These are phyloP conservation scores for Tricholauxania praeusta DNA, from an alignment of 2,888 invertebrate species.

Conservation along the genomic window DNA sequence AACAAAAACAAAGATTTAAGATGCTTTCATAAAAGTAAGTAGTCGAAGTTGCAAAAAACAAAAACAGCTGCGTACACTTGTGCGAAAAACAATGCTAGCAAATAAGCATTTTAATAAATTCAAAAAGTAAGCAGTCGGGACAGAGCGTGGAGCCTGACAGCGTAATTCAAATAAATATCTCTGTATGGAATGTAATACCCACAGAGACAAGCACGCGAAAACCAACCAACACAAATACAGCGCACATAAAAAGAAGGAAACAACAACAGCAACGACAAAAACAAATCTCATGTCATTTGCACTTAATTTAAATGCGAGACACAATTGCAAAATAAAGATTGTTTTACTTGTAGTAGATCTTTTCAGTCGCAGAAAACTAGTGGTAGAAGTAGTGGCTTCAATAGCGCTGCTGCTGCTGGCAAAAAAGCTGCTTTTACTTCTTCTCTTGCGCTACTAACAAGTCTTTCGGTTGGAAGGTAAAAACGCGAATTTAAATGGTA, in stretches of 20 bases:
- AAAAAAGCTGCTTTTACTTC: constrained; percentile 6
- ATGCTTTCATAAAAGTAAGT: not conserved
- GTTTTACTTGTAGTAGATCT: constrained; percentile 37
- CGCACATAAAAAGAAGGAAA: not conserved
- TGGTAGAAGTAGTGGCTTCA: constrained; percentile 13
- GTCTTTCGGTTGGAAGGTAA: not conserved
- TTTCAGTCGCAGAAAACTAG: not conserved
- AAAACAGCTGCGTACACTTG: not conserved
- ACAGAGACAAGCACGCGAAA: constrained; percentile 20
- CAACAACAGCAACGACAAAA: constrained; percentile 14
- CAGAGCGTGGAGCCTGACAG: too few species aligned
- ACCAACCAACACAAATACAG: constrained; percentile 4
- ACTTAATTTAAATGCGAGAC: constrained; percentile 68
- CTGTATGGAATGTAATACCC: not conserved
- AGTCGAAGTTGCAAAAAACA: not conserved
- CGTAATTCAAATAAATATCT: too few species aligned
- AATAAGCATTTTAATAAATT: constrained; percentile 22
- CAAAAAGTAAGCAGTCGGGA: not conserved
- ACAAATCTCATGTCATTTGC: constrained; percentile 66
- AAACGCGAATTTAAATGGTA: constrained; percentile 15
- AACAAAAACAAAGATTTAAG: not conserved
- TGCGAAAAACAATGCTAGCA: not conserved
- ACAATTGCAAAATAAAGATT: constrained; percentile 58
- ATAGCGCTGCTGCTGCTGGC: constrained; percentile 29
- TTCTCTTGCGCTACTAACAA: not conserved